Percentiles rank a stretch among this genome's conserved stretches.
Evolutionary conservation across 2,888 invertebrate species (phyloP).

Genomic region (Trissonchulus sp.): DNA sequence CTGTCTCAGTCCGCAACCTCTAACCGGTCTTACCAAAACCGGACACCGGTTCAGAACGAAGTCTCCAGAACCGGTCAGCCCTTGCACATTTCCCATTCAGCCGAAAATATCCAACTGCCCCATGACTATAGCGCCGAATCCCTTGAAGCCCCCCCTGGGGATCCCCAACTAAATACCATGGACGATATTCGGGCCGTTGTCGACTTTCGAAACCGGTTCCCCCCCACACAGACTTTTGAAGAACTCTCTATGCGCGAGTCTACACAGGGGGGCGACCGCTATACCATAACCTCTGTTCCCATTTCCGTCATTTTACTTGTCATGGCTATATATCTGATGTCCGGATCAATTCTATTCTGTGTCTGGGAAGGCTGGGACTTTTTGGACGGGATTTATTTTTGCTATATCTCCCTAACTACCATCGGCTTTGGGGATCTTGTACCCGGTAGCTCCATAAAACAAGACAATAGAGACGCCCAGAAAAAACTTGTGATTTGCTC

Average conservation of each 20-base stretch:
- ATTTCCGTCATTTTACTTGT: constrained; percentile 78
- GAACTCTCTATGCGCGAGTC: neutral
- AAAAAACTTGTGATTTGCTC: constrained; percentile 77
- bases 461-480: constrained; percentile 53
- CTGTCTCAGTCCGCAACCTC: neutral
- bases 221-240: neutral
- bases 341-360: constrained; percentile 82
- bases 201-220: neutral
- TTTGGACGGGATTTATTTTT: constrained; percentile 63
- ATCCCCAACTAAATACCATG: too few species aligned
- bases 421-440: constrained; percentile 56
- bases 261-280: neutral
- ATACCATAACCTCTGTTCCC: constrained; percentile 69
- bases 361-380: constrained; percentile 88
- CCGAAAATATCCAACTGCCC: neutral
- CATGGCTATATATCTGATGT: constrained; percentile 78
- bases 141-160: neutral
- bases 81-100: neutral
- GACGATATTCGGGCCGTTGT: neutral
- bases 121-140: neutral
- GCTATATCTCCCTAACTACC: constrained; percentile 51
- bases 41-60: neutral
- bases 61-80: neutral
- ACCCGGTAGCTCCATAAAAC: constrained; percentile 49
- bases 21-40: neutral